Percentiles rank a stretch among this genome's conserved stretches.
Conservation (phyloP, 2,113 vertebrate species). For the Helogale parvula region DNA sequence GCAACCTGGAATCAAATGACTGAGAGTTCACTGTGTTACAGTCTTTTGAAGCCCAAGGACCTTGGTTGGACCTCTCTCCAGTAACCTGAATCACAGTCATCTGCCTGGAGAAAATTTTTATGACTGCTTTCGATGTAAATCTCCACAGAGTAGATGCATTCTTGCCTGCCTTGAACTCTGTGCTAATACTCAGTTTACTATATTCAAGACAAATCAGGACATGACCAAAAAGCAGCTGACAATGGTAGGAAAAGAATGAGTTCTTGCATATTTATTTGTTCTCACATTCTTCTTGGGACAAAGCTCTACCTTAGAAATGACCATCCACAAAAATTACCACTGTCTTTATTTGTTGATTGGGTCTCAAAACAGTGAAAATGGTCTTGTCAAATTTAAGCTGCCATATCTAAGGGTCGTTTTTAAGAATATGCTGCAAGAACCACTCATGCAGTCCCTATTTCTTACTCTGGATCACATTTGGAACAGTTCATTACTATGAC, state of each 20-base stretch:
- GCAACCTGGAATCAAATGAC: not conserved
- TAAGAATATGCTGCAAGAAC: not conserved
- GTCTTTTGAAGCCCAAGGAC: not conserved
- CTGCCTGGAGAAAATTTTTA: not conserved
- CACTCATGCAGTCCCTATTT: not conserved
- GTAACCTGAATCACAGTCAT: not conserved
- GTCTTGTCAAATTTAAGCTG: not conserved
- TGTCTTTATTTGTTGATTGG: not conserved
- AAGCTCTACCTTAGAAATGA: not conserved
- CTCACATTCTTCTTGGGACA: not conserved
- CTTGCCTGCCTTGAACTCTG: not conserved
- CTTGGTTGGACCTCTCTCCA: not conserved
- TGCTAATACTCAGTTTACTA: not conserved
- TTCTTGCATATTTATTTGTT: not conserved
- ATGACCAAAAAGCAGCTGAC: not conserved
- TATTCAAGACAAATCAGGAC: not conserved
- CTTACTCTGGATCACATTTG: not conserved
- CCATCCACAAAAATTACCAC: not conserved
- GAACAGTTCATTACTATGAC: not conserved
- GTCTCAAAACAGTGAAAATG: not conserved
- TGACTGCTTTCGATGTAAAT: not conserved
- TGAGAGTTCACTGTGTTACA: not conserved
- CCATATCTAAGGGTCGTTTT: not conserved
- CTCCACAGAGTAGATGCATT: not conserved
- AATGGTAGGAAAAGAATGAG: not conserved